These are phyloP conservation scores for Nymphalis io DNA, from an alignment of 1,140 invertebrate species.

Conservation along the genomic window DNA sequence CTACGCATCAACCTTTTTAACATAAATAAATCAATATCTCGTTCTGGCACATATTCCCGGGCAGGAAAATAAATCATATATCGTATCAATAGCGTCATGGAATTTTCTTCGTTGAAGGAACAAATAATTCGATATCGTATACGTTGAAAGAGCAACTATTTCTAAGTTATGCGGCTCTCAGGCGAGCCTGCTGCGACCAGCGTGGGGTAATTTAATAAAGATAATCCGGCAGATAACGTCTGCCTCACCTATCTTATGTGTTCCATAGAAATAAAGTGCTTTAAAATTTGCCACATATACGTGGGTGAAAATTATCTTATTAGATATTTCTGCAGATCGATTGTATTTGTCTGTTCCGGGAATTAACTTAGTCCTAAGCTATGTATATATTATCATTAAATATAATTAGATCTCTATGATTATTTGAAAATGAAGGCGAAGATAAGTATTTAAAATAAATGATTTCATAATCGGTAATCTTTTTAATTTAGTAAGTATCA, in stretches of 20 bases:
- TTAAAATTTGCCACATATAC: conserved; percentile 24
- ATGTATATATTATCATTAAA: too few species aligned
- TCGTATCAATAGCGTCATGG: conserved; percentile 20
- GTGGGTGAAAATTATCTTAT: conserved; percentile 16
- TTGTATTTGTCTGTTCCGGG: background rate
- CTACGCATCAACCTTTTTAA: background rate
- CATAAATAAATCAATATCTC: background rate
- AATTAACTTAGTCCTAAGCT: background rate
- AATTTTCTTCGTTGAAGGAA: conserved; percentile 23
- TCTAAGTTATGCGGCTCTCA: conserved; percentile 43
- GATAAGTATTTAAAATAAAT: too few species aligned
- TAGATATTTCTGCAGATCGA: conserved; percentile 14
- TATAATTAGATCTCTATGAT: too few species aligned
- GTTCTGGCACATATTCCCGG: conserved; percentile 1
- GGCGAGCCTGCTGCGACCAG: conserved; percentile 56
- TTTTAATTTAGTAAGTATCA: too few species aligned
- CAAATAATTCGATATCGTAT: conserved; percentile 25
- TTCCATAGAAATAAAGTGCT: conserved; percentile 15
- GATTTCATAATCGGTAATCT: too few species aligned
- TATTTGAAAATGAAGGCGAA: too few species aligned
- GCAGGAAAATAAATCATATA: conserved; percentile 17
- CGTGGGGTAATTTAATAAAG: conserved; percentile 73
- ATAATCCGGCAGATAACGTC: conserved; percentile 58
- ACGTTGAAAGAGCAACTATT: conserved; percentile 46
- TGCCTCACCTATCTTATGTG: conserved; percentile 33